Evolutionary conservation across 2,797 vertebrate genomes (phyloP).

Genomic region (Brachymystax lenok): DNA sequence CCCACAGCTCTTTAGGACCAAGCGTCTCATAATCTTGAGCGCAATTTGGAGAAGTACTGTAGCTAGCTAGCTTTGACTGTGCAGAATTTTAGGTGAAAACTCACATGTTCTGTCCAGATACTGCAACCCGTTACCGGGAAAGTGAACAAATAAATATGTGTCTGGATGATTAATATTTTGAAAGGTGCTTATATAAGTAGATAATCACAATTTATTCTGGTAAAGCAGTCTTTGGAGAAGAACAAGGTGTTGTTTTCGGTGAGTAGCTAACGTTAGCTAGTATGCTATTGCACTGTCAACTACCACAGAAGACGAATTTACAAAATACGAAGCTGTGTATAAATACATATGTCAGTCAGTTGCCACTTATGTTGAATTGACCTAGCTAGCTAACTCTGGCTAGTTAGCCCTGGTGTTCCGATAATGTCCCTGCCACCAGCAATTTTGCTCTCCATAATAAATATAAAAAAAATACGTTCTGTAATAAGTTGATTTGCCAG

Average conservation of each 20-base stretch:
- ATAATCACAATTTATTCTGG: slow-evolving; percentile 14
- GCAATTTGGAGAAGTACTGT: not conserved
- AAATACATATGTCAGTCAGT: too few relatives aligned
- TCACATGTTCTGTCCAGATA: slow-evolving; percentile 54
- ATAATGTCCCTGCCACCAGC: too few relatives aligned
- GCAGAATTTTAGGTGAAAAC: slow-evolving; percentile 30
- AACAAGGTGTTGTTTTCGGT: slow-evolving; percentile 9
- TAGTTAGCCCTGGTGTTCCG: too few relatives aligned
- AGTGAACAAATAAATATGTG: slow-evolving; percentile 35
- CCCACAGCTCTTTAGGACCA: slow-evolving; percentile 3
- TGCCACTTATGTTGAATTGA: too few relatives aligned
- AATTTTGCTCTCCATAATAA: too few relatives aligned
- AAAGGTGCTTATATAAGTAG: not conserved
- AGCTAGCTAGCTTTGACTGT: too few relatives aligned
- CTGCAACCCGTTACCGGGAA: slow-evolving; percentile 20
- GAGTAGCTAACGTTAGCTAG: not conserved
- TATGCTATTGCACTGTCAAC: too few relatives aligned
- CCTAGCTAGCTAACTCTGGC: too few relatives aligned
- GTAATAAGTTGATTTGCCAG: too few relatives aligned
- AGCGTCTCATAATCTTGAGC: not conserved
- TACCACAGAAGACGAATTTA: too few relatives aligned
- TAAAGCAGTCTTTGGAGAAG: slow-evolving; percentile 24
- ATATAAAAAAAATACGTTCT: too few relatives aligned
- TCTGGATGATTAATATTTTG: slow-evolving; percentile 25
- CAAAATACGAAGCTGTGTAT: too few relatives aligned